Evolutionary conservation across 2,113 vertebrate genomes (phyloP).

Genomic region (Aphyosemion australe): DNA sequence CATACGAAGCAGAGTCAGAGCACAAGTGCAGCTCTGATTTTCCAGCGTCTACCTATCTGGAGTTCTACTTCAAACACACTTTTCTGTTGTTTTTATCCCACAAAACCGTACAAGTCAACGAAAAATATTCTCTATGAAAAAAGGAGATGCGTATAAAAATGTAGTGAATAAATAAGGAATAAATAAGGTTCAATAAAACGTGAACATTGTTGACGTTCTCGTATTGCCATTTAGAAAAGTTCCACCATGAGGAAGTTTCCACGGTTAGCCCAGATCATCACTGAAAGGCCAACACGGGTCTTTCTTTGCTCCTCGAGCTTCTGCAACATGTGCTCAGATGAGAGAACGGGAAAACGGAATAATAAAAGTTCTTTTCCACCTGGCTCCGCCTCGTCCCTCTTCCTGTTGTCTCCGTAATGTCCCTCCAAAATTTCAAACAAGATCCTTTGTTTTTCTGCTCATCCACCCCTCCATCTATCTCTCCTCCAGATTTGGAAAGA

Average conservation of each 20-base stretch:
- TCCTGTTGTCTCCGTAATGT: background rate
- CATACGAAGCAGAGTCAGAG: constrained; percentile 44
- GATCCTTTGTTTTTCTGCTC: background rate
- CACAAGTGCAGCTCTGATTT: constrained; percentile 25
- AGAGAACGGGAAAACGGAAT: constrained; percentile 56
- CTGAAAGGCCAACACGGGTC: constrained; percentile 44
- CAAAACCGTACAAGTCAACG: constrained; percentile 36
- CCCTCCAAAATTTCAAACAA: no score
- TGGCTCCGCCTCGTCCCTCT: constrained; percentile 16
- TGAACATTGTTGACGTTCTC: constrained; percentile 68
- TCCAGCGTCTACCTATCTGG: constrained; percentile 17
- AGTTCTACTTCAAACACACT: constrained; percentile 43
- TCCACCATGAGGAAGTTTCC: constrained; percentile 47
- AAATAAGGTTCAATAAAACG: constrained; percentile 73
- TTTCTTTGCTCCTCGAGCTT: constrained; percentile 67
- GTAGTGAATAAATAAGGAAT: constrained; percentile 51
- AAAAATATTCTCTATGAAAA: constrained; percentile 50
- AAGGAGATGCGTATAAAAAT: constrained; percentile 53
- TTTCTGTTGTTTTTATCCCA: constrained; percentile 17
- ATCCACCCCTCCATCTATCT: constrained; percentile 31
- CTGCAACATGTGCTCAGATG: constrained; percentile 51
- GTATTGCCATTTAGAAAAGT: constrained; percentile 63
- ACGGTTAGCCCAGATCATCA: constrained; percentile 70
- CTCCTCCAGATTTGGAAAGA: constrained; percentile 43
- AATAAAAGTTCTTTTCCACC: constrained; percentile 34